Percentiles rank a stretch among this genome's conserved stretches.
Evolutionary conservation across 2,797 vertebrate species (phyloP).

Genomic region (Gila robusta): DNA sequence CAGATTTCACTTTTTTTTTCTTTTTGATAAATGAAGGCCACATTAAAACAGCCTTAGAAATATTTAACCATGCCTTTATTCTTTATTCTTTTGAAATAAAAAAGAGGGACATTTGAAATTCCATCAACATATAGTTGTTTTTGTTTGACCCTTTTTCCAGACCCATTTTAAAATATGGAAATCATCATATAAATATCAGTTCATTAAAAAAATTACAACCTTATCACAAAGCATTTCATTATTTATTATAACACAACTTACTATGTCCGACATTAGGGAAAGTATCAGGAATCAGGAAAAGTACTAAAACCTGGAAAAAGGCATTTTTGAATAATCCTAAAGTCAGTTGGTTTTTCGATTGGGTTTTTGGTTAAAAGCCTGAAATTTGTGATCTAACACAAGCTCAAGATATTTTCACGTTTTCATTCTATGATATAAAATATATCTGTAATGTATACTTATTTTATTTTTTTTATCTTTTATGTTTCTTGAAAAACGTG

Average conservation of each 20-base stretch:
- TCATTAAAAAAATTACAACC: neutral
- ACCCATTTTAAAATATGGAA: neutral
- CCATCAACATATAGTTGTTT: neutral
- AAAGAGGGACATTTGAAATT: neutral
- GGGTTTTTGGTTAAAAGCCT: neutral
- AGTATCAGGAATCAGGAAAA: neutral
- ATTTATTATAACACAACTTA: neutral
- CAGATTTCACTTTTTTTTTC: no score
- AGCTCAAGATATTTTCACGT: neutral
- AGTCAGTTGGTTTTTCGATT: neutral
- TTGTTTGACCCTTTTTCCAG: neutral
- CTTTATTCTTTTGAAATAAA: neutral
- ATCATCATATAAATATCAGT: neutral
- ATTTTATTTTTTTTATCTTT: neutral
- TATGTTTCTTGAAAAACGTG: no score
- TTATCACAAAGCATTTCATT: neutral
- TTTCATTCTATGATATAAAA: neutral
- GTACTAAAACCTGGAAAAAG: neutral
- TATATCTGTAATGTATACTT: neutral
- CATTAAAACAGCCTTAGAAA: no score
- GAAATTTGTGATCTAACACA: neutral
- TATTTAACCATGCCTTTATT: neutral
- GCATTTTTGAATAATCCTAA: neutral
- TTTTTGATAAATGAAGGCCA: no score
- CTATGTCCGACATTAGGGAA: neutral